Evolutionary conservation across 2,113 vertebrate species (phyloP).

Genomic region (Hypomesus transpacificus): DNA sequence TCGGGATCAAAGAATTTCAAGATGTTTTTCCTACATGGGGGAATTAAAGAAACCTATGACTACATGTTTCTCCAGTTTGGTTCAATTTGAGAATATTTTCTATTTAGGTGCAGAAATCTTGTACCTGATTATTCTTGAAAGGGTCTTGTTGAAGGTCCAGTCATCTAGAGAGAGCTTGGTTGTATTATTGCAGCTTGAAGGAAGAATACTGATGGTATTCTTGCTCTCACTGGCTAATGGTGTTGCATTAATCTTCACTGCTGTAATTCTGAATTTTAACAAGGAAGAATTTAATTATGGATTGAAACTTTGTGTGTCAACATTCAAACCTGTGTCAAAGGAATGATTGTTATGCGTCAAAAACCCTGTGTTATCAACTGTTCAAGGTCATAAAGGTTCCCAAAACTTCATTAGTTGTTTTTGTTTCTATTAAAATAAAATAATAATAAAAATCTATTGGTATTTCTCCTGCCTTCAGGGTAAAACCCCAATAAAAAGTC

Average conservation of each 20-base stretch:
- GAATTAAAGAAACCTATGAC: not conserved
- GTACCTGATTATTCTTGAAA: constrained; percentile 71
- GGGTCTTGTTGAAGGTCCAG: constrained; percentile 72
- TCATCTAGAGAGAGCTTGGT: constrained; percentile 32
- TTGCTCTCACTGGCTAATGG: constrained; percentile 7
- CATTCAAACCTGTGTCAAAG: not conserved
- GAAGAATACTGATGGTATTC: not conserved
- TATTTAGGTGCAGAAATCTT: not conserved
- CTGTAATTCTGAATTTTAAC: constrained; percentile 45
- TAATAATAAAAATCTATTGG: too few relatives aligned
- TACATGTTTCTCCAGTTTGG: not conserved
- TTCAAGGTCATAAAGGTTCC: not conserved
- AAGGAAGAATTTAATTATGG: not conserved
- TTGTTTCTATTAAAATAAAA: too few relatives aligned
- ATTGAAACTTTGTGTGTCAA: constrained; percentile 1
- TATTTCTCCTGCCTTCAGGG: not conserved
- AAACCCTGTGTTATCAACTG: too few relatives aligned
- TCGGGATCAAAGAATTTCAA: constrained; percentile 90
- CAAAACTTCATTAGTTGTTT: not conserved
- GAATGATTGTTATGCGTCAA: not conserved
- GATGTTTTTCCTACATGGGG: constrained; percentile 82
- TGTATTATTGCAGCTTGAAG: constrained; percentile 26
- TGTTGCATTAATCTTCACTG: constrained; percentile 38
- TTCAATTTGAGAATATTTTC: not conserved
- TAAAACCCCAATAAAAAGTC: not conserved